Percentiles rank a stretch among this genome's conserved stretches.
Evolutionary conservation across 1,140 invertebrate species (phyloP).

Genomic region (Musca vetustissima): DNA sequence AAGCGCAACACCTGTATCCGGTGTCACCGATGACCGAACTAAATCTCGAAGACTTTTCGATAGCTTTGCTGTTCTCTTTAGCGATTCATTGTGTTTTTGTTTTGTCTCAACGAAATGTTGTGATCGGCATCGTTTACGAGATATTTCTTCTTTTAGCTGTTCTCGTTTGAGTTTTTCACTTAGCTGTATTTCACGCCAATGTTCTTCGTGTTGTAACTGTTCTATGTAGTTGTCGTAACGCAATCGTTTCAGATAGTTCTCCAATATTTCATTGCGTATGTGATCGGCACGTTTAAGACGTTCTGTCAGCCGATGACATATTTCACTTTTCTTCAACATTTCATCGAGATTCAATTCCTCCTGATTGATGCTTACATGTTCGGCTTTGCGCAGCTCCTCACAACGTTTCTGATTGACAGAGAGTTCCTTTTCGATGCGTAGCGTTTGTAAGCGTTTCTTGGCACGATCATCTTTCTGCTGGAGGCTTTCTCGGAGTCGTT

Average conservation of each 20-base stretch:
- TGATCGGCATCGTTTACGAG: conserved; percentile 38
- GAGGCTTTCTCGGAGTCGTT: conserved; percentile 38
- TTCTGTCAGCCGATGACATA: conserved; percentile 41
- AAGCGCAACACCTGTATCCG: conserved; percentile 34
- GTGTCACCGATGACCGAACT: conserved; percentile 48
- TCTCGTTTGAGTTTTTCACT: conserved; percentile 39
- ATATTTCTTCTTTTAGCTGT: conserved; percentile 44
- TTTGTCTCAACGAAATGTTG: conserved; percentile 46
- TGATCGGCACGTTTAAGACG: conserved; percentile 46
- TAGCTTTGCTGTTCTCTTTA: conserved; percentile 48
- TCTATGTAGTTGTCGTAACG: conserved; percentile 50
- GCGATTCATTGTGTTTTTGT: conserved; percentile 40
- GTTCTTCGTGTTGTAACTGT: conserved; percentile 51
- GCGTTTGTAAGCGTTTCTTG: conserved; percentile 37
- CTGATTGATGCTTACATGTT: conserved; percentile 43
- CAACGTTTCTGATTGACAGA: conserved; percentile 39
- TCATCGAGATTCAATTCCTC: conserved; percentile 49
- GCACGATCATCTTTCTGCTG: conserved; percentile 44
- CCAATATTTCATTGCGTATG: conserved; percentile 40
- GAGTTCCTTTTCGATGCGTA: conserved; percentile 43
- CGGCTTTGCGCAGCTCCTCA: conserved; percentile 44
- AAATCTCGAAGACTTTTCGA: conserved; percentile 51
- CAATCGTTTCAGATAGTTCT: conserved; percentile 43
- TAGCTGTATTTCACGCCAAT: conserved; percentile 47
- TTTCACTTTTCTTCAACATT: conserved; percentile 43